Base-by-base conservation (phyloP, 2,113 vertebrate species). In the Engystomops pustulosus region DNA sequence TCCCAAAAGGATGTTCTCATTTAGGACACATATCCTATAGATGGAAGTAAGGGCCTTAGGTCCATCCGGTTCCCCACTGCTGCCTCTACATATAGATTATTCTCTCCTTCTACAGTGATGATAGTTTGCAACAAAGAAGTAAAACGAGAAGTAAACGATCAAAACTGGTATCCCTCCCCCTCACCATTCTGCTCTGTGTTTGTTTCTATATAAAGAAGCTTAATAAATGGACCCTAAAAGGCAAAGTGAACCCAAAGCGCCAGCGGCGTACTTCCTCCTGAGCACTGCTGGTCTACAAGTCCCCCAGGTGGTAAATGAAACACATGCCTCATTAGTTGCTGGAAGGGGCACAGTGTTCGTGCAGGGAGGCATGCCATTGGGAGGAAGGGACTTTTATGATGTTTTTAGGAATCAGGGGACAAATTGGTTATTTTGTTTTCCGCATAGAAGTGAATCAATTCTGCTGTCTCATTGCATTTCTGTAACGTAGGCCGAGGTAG, bases 221-320 rank as follows among this genome's bases (percentile, higher is more conserved):
- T 20, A 76, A 76, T 53, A 76, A 76, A 76, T 76, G 45, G 72
- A 53, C 47, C 72, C 72, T 76, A 76, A 76, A 49, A 32, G 47
- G 72, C 25, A 49, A 76, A 76, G 25, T 34, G 34, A 76, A 49
- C 15, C 44, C 18, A n/a, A n/a, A 49, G 32, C 11, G 53, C 53
- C 18, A 12, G 34, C 20, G n/a, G 32, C 32, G 3, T 27, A 17
- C 45, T 76, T 76, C 72, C 72, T 51, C 47, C 27, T 32, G 45
- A 49, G 25, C 45, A 51, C 72, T 18, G 9, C 72, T 76, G 72
- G 47, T 53, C 47, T n/a, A 18, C 47, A 34, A 32, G 8, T 47
- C 47, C 72, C 72, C 72, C 47, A 27, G 30, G 72, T 49, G 47
- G 72, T 30, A 34, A 34, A 76, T 53, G 47, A 53, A 76, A 32